phyloP scores from a whole-genome alignment of 2,113 vertebrate genomes.

The Platichthys flesus region DNA sequence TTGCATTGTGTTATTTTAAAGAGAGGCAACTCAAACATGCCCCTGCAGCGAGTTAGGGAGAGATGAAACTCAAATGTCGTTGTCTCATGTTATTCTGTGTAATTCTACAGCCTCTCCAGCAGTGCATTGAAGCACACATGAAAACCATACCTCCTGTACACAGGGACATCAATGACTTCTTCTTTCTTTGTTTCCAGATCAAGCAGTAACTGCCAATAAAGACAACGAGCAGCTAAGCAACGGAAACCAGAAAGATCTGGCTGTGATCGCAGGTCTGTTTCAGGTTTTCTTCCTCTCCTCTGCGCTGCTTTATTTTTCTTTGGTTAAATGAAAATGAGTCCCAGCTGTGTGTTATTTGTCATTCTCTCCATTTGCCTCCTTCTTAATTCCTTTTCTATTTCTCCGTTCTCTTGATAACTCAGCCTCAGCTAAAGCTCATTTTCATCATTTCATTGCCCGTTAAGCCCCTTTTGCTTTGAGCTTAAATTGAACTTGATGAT shows the following conservation, averaged over 20 bases:
- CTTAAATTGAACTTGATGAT: background rate
- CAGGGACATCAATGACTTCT: conserved; percentile 12
- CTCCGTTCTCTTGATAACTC: background rate
- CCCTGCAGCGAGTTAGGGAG: no score
- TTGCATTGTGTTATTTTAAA: no score
- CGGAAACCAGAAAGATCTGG: conserved; percentile 88
- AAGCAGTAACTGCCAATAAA: conserved; percentile 88
- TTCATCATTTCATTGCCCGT: conserved; percentile 12
- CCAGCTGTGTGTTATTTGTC: conserved; percentile 60
- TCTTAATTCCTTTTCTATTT: conserved; percentile 14
- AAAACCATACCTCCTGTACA: background rate
- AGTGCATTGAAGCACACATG: background rate
- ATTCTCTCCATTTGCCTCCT: conserved; percentile 22
- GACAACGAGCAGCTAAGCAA: conserved; percentile 87
- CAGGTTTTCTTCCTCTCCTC: background rate
- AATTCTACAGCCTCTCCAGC: background rate
- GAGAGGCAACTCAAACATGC: no score
- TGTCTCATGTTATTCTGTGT: no score
- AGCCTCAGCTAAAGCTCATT: conserved; percentile 9
- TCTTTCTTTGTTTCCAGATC: conserved; percentile 80
- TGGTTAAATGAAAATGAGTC: conserved; percentile 69
- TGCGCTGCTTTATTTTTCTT: conserved; percentile 37
- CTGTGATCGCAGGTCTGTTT: conserved; percentile 84
- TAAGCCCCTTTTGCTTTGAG: background rate
- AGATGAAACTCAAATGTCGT: no score